Evolutionary conservation across 2,888 invertebrate species (phyloP).

Genomic region (Ypsolopha scabrella): DNA sequence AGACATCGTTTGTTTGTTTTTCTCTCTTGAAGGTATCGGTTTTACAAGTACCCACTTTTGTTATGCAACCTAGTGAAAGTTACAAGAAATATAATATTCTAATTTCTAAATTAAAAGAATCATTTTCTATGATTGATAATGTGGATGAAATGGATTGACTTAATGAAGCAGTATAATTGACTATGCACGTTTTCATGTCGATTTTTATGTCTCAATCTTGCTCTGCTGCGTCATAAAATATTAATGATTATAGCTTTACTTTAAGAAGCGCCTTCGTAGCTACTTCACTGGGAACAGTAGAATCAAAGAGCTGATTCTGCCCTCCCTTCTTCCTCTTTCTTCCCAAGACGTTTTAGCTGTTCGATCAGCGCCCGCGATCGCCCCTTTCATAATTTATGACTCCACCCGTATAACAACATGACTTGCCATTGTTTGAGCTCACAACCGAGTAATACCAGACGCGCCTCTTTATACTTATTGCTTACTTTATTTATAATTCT

Average conservation of each 20-base stretch:
- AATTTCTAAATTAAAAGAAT: too few species aligned
- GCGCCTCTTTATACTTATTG: not conserved
- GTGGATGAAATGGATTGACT: too few species aligned
- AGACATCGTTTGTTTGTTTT: not conserved
- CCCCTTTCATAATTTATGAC: conserved; percentile 39
- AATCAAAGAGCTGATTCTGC: conserved; percentile 20
- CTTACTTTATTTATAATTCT: too few species aligned
- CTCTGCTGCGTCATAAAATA: not conserved
- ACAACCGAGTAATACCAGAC: conserved; percentile 5
- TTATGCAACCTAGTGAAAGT: not conserved
- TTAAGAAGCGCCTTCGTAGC: conserved; percentile 22
- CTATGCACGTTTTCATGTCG: too few species aligned
- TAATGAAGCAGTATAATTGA: too few species aligned
- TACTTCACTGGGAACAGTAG: conserved; percentile 10
- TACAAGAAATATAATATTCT: too few species aligned
- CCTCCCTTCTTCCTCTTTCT: conserved; percentile 25
- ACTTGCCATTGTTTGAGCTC: conserved; percentile 38
- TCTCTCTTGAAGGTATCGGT: not conserved
- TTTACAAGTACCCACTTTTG: not conserved
- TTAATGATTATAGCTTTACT: conserved; percentile 11
- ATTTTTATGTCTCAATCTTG: not conserved
- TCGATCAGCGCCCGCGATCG: conserved; percentile 32
- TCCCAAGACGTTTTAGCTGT: conserved; percentile 23
- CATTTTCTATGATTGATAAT: too few species aligned
- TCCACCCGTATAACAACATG: conserved; percentile 39